A percentile compares a stretch with the other conserved stretches of the same genome.
phyloP scores from a whole-genome alignment of 2,888 invertebrate species.

The Spilarctia lutea region DNA sequence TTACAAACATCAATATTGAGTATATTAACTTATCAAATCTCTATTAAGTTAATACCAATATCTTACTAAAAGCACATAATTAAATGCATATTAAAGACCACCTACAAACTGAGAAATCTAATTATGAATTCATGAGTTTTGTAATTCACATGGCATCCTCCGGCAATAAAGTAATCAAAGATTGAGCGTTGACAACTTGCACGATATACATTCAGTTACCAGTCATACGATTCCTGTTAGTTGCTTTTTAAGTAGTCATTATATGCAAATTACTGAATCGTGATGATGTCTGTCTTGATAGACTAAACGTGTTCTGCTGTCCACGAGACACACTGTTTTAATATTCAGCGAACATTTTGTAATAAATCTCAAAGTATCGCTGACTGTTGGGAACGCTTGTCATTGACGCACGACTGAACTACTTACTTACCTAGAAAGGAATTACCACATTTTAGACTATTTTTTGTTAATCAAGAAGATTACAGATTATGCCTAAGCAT shows the following conservation, averaged over 20 bases:
- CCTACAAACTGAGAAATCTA: constrained; percentile 28
- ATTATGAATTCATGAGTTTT: constrained; percentile 45
- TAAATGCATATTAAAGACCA: constrained; percentile 39
- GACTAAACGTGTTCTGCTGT: constrained; percentile 63
- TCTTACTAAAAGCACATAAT: constrained; percentile 34
- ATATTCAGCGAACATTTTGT: constrained; percentile 41
- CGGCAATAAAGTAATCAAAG: constrained; percentile 69
- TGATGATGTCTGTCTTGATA: constrained; percentile 73
- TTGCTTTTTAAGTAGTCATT: constrained; percentile 79
- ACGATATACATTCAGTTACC: constrained; percentile 68
- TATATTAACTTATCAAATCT: neutral
- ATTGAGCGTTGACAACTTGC: constrained; percentile 73
- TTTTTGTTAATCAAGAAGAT: neutral
- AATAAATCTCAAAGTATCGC: constrained; percentile 41
- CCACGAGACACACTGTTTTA: constrained; percentile 40
- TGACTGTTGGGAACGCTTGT: constrained; percentile 21
- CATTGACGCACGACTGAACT: constrained; percentile 26
- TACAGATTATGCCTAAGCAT: no score
- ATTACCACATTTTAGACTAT: neutral
- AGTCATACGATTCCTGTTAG: constrained; percentile 70
- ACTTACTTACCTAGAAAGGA: constrained; percentile 7
- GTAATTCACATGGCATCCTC: constrained; percentile 54
- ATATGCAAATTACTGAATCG: constrained; percentile 77
- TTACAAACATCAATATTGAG: neutral
- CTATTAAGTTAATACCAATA: neutral